Evolutionary conservation across 2,888 invertebrate genomes (phyloP).

Genomic region (Corbicula japonica): DNA sequence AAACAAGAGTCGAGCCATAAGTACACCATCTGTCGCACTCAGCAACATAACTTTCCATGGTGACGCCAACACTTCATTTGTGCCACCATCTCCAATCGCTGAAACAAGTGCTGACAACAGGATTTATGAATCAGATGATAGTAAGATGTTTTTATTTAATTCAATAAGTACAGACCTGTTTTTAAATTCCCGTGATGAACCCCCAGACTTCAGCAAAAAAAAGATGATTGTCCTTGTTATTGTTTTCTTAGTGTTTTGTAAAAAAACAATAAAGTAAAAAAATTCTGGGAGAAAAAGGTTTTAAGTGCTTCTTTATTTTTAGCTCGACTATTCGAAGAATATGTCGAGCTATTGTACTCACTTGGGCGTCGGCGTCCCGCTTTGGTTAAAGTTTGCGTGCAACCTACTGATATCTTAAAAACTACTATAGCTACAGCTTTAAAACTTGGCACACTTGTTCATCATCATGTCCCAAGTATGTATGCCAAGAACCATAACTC

Average conservation of each 20-base stretch:
- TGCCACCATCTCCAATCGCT: slow-evolving; percentile 81
- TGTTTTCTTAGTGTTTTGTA: background rate
- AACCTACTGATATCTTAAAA: too few species aligned
- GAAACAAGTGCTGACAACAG: slow-evolving; percentile 28
- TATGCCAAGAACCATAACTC: too few species aligned
- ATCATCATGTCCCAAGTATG: too few species aligned
- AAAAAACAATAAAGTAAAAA: background rate
- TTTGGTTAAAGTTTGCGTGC: too few species aligned
- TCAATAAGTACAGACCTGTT: background rate
- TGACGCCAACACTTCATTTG: slow-evolving; percentile 76
- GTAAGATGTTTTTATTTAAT: slow-evolving; percentile 2
- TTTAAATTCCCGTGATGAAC: background rate
- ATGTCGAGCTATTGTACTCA: too few species aligned
- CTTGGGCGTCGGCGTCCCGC: too few species aligned
- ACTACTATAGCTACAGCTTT: too few species aligned
- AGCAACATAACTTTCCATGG: slow-evolving; percentile 80
- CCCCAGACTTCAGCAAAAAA: background rate
- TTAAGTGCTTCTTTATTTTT: background rate
- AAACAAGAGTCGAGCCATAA: slow-evolving; percentile 80
- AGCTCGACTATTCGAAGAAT: background rate
- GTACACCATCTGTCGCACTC: slow-evolving; percentile 77
- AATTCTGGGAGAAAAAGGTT: background rate
- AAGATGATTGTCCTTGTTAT: background rate
- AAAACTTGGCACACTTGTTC: too few species aligned
- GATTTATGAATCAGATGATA: slow-evolving; percentile 39